Conservation (phyloP, 2,888 invertebrate species). For the Calameuta pallipes region DNA sequence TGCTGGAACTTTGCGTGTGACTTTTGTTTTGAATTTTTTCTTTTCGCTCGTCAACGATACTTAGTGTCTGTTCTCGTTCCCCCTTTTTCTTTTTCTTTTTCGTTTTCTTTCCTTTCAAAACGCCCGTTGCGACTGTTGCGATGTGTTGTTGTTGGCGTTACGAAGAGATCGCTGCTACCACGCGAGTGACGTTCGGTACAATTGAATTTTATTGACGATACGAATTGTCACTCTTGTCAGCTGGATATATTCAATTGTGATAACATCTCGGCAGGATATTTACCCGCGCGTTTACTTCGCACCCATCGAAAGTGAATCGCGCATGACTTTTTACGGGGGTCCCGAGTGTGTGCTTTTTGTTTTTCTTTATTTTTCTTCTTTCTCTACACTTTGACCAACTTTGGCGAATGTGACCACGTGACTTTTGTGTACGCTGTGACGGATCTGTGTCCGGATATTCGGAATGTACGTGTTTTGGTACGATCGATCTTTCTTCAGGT, state of each 20-base stretch:
- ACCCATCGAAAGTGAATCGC: neutral
- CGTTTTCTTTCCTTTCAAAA: neutral
- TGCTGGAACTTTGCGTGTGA: neutral
- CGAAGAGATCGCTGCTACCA: neutral
- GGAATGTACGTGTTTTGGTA: neutral
- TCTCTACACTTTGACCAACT: neutral
- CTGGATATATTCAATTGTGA: neutral
- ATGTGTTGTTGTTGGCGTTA: neutral
- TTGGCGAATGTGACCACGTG: neutral
- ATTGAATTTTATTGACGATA: neutral
- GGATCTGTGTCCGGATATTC: neutral
- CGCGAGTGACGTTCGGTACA: neutral
- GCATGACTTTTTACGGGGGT: neutral
- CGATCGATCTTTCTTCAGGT: neutral
- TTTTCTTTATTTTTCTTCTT: neutral
- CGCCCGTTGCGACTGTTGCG: neutral
- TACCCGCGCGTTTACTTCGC: neutral
- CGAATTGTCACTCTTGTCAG: neutral
- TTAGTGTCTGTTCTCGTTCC: neutral
- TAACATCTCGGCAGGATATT: neutral
- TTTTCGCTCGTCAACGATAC: neutral
- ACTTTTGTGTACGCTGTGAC: neutral
- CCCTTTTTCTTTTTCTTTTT: neutral
- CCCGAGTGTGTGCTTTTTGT: neutral
- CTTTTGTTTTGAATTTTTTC: neutral